Conservation (phyloP, 2,797 vertebrate genomes). For the Eutrigla gurnardus region DNA sequence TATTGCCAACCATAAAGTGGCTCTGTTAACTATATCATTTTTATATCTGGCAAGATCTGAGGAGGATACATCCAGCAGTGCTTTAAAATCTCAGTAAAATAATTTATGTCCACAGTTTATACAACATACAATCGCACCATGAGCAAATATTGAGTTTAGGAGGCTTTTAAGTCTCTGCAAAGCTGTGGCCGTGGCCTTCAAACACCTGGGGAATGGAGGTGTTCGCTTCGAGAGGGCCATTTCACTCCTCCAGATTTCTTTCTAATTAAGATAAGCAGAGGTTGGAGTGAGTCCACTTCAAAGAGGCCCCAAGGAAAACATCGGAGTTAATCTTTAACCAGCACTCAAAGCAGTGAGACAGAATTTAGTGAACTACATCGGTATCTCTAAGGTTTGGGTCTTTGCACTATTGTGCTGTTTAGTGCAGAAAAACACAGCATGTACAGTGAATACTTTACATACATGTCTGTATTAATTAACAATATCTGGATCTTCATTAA, state of each 20-base stretch:
- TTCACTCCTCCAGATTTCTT: constrained; percentile 76
- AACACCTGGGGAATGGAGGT: constrained; percentile 62
- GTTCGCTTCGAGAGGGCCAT: constrained; percentile 67
- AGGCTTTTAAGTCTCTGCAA: constrained; percentile 34
- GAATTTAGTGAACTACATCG: constrained; percentile 58
- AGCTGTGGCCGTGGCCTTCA: constrained; percentile 47
- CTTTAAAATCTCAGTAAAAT: constrained; percentile 32
- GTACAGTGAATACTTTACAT: not conserved
- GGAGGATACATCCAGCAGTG: constrained; percentile 16
- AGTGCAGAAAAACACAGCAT: constrained; percentile 4
- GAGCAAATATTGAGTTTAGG: constrained; percentile 50
- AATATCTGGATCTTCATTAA: constrained; percentile 16
- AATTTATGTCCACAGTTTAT: constrained; percentile 31
- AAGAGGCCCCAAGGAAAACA: constrained; percentile 77
- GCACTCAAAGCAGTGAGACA: constrained; percentile 57
- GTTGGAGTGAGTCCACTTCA: constrained; percentile 81
- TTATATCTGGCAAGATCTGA: constrained; percentile 35
- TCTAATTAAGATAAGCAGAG: constrained; percentile 82
- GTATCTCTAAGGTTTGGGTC: constrained; percentile 23
- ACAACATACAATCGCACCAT: constrained; percentile 14
- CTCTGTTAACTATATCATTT: constrained; percentile 57
- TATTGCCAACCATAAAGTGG: constrained; percentile 32
- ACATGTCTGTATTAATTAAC: constrained; percentile 5
- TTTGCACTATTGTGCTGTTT: constrained; percentile 23
- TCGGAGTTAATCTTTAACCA: constrained; percentile 81